A percentile compares a stretch with the other conserved stretches of the same genome.
Conservation (phyloP, 37 sponge, comb jelly and placozoan genomes). For the Geodia barretti region DNA sequence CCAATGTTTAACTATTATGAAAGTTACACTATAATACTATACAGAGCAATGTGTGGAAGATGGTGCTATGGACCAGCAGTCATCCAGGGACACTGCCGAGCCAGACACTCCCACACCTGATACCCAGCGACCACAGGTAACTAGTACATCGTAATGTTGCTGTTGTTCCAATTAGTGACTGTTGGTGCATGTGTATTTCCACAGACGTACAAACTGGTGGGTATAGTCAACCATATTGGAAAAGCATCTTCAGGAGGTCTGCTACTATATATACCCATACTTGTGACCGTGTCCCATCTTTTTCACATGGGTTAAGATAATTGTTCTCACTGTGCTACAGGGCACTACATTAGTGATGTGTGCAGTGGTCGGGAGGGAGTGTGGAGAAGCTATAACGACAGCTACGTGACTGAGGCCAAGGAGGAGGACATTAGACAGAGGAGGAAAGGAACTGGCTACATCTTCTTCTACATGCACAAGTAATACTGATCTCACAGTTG, state of each 20-base stretch:
- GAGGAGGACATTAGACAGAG: slow-evolving; percentile 53
- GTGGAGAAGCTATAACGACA: slow-evolving; percentile 74
- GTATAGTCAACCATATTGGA: slow-evolving; percentile 81
- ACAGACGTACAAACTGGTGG: slow-evolving; percentile 58
- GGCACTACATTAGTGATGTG: slow-evolving; percentile 85
- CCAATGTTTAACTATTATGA: background rate
- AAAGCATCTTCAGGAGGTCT: slow-evolving; percentile 48
- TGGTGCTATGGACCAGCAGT: background rate
- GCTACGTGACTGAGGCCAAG: slow-evolving; percentile 22
- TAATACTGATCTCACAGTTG: background rate
- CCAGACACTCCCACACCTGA: background rate
- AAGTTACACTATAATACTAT: no score
- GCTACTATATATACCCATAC: background rate
- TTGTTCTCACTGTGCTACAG: slow-evolving; percentile 11
- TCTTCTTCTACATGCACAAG: slow-evolving; percentile 84
- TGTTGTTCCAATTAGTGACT: no score
- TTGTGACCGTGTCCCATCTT: background rate
- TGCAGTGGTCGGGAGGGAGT: slow-evolving; percentile 17
- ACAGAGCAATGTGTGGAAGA: background rate
- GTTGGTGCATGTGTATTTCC: slow-evolving; percentile 21
- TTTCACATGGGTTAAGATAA: background rate
- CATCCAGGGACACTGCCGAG: background rate
- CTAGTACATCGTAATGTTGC: no score
- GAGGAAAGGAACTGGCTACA: slow-evolving; percentile 63
- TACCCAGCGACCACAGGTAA: background rate